Conservation (phyloP, 2,797 vertebrate species). For the Vultur gryphus region DNA sequence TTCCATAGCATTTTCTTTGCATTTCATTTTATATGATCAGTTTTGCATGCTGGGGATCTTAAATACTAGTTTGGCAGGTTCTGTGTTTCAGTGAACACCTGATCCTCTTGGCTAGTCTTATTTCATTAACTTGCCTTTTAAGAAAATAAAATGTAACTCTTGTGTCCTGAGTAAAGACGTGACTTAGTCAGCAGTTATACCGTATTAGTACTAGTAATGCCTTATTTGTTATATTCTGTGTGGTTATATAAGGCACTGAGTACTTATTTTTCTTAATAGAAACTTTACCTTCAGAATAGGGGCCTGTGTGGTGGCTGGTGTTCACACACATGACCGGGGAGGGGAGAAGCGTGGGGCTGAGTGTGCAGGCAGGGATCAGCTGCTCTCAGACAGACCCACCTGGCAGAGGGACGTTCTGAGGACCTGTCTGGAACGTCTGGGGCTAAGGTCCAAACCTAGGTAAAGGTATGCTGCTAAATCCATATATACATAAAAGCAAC, state of each 20-base stretch:
- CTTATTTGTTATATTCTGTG: background rate
- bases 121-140: slow-evolving; percentile 12
- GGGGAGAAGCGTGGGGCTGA: background rate
- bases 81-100: background rate
- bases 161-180: background rate
- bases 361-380: background rate
- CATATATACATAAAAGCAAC: background rate
- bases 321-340: background rate
- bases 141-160: background rate
- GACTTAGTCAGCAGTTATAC: background rate
- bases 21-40: slow-evolving; percentile 7
- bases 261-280: background rate
- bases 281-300: rapidly evolving
- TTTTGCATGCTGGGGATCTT: slow-evolving; percentile 10
- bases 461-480: background rate
- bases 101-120: background rate
- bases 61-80: slow-evolving; percentile 34
- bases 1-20: slow-evolving; percentile 50
- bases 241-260: background rate
- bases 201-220: background rate
- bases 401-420: background rate
- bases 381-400: background rate
- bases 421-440: background rate
- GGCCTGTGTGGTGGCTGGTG: background rate
- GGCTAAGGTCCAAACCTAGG: background rate